Base-by-base conservation (phyloP, 2,888 invertebrate genomes). In the Napeogenes sylphis region DNA sequence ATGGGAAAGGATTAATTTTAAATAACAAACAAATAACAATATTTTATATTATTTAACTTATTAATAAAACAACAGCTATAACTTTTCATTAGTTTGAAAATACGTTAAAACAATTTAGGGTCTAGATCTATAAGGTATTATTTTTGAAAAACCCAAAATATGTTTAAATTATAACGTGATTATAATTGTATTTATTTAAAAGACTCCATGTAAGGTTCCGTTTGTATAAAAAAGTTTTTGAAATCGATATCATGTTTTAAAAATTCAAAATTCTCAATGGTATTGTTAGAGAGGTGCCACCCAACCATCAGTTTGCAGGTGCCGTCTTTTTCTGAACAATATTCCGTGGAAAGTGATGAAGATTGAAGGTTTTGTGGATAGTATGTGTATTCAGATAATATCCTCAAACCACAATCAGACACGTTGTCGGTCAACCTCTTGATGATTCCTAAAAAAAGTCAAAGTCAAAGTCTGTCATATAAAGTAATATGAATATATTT, bases 181-280 rank as follows among this genome's bases (percentile, higher is more conserved):
- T 21, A 21, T 21, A 21, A 8, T 35, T 21, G 14, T 33, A 3
- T 33, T 57, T 10, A 64, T 33, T 59, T 51, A 38, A 62, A 57
- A 8, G 53, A 8, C 54, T 59, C 58, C n/a, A 55, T 12, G 32
- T 14, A 46, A 10, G 45, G 4, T 10, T 68, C 55, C 5, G 55
- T 51, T 46, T 72, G 75, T 62, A 74, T 73, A 42, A 75, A 66
- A 54, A 75, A 77, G 10, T 83, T 83, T 66, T 84, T 85, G 64
- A 90, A 89, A 12, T 71, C 76, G 0, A 70, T 70, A 63, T 89
- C 86, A 51, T 82, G 79, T 63, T 82, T 84, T 33, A 90, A 74
- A 66, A 84, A 86, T 65, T 87, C 89, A 68, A 85, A 89, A 69
- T 87, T 87, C 65, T 89, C 87, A 56, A 89, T 76, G 10, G 83